Conservation (phyloP, 1,140 invertebrate species). For the Sarcophaga peregrina region DNA sequence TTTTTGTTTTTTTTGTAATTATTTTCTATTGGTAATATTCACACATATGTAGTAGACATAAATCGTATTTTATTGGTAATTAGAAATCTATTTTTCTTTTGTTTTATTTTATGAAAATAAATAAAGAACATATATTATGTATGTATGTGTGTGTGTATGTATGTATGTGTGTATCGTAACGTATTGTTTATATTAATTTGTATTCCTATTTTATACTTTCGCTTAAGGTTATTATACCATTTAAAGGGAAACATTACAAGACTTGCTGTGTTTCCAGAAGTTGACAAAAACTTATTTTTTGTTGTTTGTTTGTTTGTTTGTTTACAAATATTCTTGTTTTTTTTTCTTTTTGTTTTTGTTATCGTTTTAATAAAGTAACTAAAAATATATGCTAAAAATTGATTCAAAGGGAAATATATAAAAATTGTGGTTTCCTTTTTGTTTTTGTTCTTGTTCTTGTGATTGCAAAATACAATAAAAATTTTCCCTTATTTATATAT, state of each 20-base stretch:
- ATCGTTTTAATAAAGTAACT: neutral
- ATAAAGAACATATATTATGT: neutral
- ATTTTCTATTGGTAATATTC: neutral
- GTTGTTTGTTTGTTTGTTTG: too few relatives aligned
- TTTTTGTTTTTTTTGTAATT: neutral
- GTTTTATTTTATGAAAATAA: conserved; percentile 18
- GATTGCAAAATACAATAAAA: too few relatives aligned
- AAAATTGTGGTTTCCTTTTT: too few relatives aligned
- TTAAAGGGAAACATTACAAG: neutral
- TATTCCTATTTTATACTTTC: neutral
- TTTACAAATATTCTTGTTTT: too few relatives aligned
- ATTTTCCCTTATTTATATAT: neutral
- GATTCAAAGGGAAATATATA: neutral
- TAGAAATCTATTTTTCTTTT: too few relatives aligned
- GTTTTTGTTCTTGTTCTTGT: too few relatives aligned
- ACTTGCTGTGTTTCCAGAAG: neutral
- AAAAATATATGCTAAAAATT: conserved; percentile 2
- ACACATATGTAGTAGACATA: conserved; percentile 6
- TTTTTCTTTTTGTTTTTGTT: neutral
- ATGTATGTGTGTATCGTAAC: neutral
- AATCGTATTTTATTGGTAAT: too few relatives aligned
- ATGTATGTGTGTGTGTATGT: neutral
- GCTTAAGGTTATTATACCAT: neutral
- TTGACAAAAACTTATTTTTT: too few relatives aligned
- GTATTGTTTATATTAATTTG: neutral